Evolutionary conservation across 2,113 vertebrate species (phyloP).

Genomic region (Eretmochelys imbricata): DNA sequence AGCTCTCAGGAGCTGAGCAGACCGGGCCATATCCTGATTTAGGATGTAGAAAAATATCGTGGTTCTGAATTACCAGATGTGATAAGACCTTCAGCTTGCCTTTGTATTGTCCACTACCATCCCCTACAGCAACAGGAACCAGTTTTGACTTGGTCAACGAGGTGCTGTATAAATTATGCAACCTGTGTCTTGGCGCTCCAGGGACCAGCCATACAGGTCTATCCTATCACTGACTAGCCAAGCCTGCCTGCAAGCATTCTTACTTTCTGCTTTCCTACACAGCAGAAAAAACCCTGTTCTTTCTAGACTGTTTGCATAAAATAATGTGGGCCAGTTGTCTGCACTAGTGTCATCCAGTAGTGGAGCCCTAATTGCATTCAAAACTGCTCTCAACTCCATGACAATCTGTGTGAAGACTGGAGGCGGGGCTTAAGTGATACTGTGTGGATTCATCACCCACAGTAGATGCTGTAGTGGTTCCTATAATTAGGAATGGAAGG

Average conservation of each 20-base stretch:
- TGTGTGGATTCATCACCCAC: not conserved
- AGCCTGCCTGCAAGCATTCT: not conserved
- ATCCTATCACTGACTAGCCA: not conserved
- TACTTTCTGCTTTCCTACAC: not conserved
- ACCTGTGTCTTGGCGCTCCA: conserved; percentile 7
- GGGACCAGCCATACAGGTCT: conserved; percentile 42
- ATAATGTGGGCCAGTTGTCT: not conserved
- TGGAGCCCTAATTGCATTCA: not conserved
- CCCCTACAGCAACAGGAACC: not conserved
- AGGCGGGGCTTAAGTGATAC: not conserved
- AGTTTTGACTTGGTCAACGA: conserved; percentile 30
- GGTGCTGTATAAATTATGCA: not conserved
- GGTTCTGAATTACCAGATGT: not conserved
- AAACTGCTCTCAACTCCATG: not conserved
- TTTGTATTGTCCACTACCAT: conserved; percentile 10
- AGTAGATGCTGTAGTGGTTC: not conserved
- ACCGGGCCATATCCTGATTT: not conserved
- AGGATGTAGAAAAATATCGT: not conserved
- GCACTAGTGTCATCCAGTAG: not conserved
- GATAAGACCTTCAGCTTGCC: not conserved
- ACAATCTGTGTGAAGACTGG: not conserved
- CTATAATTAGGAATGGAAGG: not conserved
- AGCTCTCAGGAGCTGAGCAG: not conserved
- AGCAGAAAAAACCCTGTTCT: not conserved
- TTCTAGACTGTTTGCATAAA: not conserved